A percentile compares a stretch with the other conserved stretches of the same genome.
phyloP scores from a whole-genome alignment of 1,140 invertebrate genomes.

The Atopsyche davidsoni region DNA sequence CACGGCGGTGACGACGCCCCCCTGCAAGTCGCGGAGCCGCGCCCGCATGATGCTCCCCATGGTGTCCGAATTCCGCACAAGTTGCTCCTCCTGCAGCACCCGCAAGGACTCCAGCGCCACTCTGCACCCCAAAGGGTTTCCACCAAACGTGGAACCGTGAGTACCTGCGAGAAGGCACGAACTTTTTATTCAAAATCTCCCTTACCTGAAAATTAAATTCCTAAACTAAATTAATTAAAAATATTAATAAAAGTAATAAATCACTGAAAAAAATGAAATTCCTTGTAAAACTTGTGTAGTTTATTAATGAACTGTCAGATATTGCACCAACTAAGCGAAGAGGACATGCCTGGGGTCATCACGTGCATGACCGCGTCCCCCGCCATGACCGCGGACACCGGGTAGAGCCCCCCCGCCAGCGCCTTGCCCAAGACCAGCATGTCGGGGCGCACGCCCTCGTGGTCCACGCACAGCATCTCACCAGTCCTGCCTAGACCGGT shows the following conservation, averaged over 20 bases:
- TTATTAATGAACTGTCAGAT: too few species aligned
- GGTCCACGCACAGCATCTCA: constrained; percentile 73
- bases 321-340: neutral
- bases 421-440: constrained; percentile 90
- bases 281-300: too few species aligned
- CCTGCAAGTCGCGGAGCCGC: constrained; percentile 60
- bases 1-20: constrained; percentile 65
- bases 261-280: too few species aligned
- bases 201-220: too few species aligned
- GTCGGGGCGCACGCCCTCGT: constrained; percentile 85
- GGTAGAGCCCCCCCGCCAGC: constrained; percentile 85
- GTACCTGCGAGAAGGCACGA: too few species aligned
- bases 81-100: constrained; percentile 71
- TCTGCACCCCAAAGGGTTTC: constrained; percentile 84
- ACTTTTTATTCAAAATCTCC: too few species aligned
- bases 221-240: too few species aligned
- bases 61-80: constrained; percentile 77
- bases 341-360: constrained; percentile 21
- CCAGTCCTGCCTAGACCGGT: constrained; percentile 72
- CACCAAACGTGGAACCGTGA: constrained; percentile 94
- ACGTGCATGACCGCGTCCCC: constrained; percentile 51
- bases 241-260: neutral
- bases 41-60: constrained; percentile 70
- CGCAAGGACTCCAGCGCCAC: constrained; percentile 66
- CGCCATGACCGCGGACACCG: constrained; percentile 80